A percentile compares a stretch with the other conserved stretches of the same genome.
Conservation (phyloP, 2,797 vertebrate species). For the Euthynnus affinis region DNA sequence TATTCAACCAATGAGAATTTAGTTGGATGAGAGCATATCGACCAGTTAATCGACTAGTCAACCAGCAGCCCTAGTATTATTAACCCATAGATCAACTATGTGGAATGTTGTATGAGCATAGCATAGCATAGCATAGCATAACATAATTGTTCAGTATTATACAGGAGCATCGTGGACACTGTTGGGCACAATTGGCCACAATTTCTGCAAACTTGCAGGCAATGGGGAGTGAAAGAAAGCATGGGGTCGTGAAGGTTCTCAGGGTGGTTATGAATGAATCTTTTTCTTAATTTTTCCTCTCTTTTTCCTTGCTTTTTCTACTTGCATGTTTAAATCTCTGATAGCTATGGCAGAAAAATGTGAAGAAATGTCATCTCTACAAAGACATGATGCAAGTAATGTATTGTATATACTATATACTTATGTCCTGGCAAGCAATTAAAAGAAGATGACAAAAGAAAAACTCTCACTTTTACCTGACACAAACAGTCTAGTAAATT, state of each 20-base stretch:
- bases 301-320: too few species aligned
- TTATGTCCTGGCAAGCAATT: background rate
- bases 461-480: too few species aligned
- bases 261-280: conserved; percentile 19
- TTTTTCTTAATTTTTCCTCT: conserved; percentile 7
- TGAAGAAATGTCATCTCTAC: background rate
- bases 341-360: background rate
- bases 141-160: background rate
- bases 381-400: background rate
- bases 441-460: too few species aligned
- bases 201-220: conserved; percentile 14
- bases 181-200: background rate
- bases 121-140: too few species aligned
- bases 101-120: too few species aligned
- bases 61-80: too few species aligned
- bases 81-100: too few species aligned
- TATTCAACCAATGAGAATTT: too few species aligned
- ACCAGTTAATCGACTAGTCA: too few species aligned
- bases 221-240: conserved; percentile 1
- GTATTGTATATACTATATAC: background rate
- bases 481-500: too few species aligned
- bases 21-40: too few species aligned
- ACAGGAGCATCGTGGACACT: background rate
- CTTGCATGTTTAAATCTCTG: background rate
- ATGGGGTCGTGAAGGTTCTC: conserved; percentile 17